A percentile compares a stretch with the other conserved stretches of the same genome.
Evolutionary conservation across 2,888 invertebrate species (phyloP).

Genomic region (Drosophila merina): DNA sequence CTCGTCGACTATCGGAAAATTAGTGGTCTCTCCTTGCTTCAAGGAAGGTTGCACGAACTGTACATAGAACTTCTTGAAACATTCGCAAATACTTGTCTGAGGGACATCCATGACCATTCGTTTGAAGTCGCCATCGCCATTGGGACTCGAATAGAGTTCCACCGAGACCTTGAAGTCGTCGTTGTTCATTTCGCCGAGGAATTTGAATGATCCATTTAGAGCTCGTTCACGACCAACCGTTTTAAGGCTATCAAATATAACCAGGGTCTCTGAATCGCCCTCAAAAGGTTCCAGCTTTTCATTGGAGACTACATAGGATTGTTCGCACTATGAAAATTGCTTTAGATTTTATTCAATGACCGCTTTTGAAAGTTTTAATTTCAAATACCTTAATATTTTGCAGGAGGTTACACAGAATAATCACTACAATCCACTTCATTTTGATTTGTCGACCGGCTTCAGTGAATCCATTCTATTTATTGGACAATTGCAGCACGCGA

Average conservation of each 20-base stretch:
- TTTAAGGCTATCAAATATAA: conserved; percentile 53
- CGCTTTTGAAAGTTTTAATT: not conserved
- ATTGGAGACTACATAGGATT: conserved; percentile 70
- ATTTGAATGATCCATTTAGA: conserved; percentile 69
- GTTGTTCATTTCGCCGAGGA: conserved; percentile 70
- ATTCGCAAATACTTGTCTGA: conserved; percentile 73
- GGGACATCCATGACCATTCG: conserved; percentile 76
- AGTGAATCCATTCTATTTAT: conserved; percentile 52
- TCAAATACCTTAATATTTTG: conserved; percentile 48
- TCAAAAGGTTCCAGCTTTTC: conserved; percentile 67
- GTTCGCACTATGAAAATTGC: conserved; percentile 50
- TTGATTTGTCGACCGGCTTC: conserved; percentile 10
- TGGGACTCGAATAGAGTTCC: conserved; percentile 72
- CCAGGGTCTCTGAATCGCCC: conserved; percentile 65
- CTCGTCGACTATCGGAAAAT: conserved; percentile 73
- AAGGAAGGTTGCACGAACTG: conserved; percentile 76
- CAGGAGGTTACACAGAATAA: conserved; percentile 39
- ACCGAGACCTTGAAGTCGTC: conserved; percentile 70
- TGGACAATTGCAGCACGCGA: conserved; percentile 44
- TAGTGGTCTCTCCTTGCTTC: conserved; percentile 64
- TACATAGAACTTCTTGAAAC: conserved; percentile 73
- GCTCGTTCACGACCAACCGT: conserved; percentile 66
- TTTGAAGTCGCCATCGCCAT: conserved; percentile 71
- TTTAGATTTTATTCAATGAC: not conserved
- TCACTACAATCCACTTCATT: conserved; percentile 50